Evolutionary conservation across 64 coral and sea anemone genomes (phyloP).

Genomic region (Dendronephthya gigantea): DNA sequence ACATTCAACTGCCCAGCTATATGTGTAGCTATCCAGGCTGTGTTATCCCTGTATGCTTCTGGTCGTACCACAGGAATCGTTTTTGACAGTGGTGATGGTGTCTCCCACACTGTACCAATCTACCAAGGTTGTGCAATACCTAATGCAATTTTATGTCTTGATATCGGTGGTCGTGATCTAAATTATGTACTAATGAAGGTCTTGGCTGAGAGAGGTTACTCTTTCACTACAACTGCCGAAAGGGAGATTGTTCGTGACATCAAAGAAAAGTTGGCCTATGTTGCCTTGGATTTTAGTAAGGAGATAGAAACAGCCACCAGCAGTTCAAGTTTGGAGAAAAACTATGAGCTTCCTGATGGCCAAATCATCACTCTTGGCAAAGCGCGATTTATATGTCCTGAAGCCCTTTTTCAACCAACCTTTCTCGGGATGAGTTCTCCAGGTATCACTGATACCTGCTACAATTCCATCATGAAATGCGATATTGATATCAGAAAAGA

Average conservation of each 20-base stretch:
- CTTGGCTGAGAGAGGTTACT: slow-evolving; percentile 7
- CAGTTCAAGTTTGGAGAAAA: slow-evolving; percentile 1
- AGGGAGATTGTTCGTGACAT: slow-evolving; percentile 11
- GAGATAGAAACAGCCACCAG: background rate
- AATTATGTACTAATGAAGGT: background rate
- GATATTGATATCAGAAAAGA: slow-evolving; percentile 3
- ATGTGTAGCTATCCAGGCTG: slow-evolving; percentile 2
- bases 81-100: slow-evolving; percentile 16
- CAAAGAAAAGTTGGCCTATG: background rate
- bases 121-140: slow-evolving; percentile 3
- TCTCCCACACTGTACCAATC: slow-evolving; percentile 20
- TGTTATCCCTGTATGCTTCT: slow-evolving; percentile 11
- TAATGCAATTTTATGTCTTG: slow-evolving; percentile 8
- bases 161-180: background rate
- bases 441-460: slow-evolving; percentile 6
- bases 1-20: slow-evolving; percentile 10
- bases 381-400: background rate
- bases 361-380: slow-evolving; percentile 5
- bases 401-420: background rate
- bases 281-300: background rate
- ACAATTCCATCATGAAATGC: slow-evolving; percentile 12
- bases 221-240: slow-evolving; percentile 4
- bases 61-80: slow-evolving; percentile 15
- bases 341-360: background rate
- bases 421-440: background rate